Evolutionary conservation across 2,113 vertebrate genomes (phyloP), one percentile per base, ranked within the genome.

Genomic region (Sylvilagus bachmani): DNA sequence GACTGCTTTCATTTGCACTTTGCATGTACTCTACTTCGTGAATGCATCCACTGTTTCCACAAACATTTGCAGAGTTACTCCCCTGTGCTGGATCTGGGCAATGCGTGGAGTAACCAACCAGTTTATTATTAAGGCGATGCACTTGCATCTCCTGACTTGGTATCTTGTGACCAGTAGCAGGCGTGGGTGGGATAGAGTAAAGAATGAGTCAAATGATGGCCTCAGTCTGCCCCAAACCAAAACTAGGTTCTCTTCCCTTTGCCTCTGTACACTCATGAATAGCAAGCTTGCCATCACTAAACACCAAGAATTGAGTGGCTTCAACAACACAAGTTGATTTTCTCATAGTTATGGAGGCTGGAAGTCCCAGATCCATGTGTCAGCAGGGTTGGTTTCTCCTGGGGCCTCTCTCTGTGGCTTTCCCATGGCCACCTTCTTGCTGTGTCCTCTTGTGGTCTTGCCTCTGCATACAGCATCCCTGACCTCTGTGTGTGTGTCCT

Each of bases 1-100:
- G 67, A n/a, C 29, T 62, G 64, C 89, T 78, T 22, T 3, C 49
- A 31, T 19, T 51, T 67, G 69, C 31, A 92, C 74, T 77, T 95
- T 80, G 61, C 61, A 31, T 92, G 55, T 38, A 38, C 53, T 90
- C 74, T 82, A 79, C 58, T 83, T 94, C 80, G 62, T 89, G 82
- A 62, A 81, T 92, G 69, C 69, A 88, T 92, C 92, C 67, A 29
- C 95, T 82, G 17, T 44, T 55, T 92, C 80, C 82, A 64, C 38
- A 84, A 92, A 91, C 94, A 90, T 91, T 95, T 90, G 75, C 81
- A 85, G 64, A 95, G 73, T n/a, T 55, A 17, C n/a, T 90, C 62
- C 49, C 78, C 71, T 1, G 0, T n/a, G 25, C 38, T 78, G 4
- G 27, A 69, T 90, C 73, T 69, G 24, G 74, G 53, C 10, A 93